Percentiles rank a stretch among this genome's conserved stretches.
Evolutionary conservation across 2,888 invertebrate genomes (phyloP).

Genomic region (Aporophyla lueneburgensis): DNA sequence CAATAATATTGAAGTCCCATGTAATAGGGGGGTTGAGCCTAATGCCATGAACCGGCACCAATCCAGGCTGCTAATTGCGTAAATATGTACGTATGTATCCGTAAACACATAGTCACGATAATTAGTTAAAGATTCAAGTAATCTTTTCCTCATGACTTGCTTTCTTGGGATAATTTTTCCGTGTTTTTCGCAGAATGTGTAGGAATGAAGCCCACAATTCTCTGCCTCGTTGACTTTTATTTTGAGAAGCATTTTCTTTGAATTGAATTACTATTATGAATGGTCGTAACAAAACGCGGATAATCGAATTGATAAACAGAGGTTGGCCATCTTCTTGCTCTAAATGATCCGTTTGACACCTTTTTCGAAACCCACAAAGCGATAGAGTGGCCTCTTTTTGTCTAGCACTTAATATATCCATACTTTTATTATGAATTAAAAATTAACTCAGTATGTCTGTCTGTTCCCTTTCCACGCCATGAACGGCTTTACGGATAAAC

Average conservation of each 20-base stretch:
- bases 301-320: background rate
- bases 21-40: background rate
- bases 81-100: background rate
- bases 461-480: background rate
- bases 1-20: background rate
- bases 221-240: background rate
- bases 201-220: background rate
- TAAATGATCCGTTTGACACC: background rate
- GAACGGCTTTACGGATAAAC: background rate
- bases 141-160: constrained; percentile 42
- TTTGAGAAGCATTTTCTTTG: background rate
- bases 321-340: background rate
- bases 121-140: background rate
- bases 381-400: background rate
- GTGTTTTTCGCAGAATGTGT: constrained; percentile 27
- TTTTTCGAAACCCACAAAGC: background rate
- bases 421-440: background rate
- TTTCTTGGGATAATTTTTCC: constrained; percentile 22
- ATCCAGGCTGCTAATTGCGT: background rate
- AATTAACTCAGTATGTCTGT: background rate
- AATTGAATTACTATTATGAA: background rate
- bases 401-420: background rate
- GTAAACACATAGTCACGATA: constrained; percentile 20
- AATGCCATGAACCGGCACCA: background rate
- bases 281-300: background rate